phyloP scores from a whole-genome alignment of 2,797 vertebrate species.

The Gymnodraco acuticeps region DNA sequence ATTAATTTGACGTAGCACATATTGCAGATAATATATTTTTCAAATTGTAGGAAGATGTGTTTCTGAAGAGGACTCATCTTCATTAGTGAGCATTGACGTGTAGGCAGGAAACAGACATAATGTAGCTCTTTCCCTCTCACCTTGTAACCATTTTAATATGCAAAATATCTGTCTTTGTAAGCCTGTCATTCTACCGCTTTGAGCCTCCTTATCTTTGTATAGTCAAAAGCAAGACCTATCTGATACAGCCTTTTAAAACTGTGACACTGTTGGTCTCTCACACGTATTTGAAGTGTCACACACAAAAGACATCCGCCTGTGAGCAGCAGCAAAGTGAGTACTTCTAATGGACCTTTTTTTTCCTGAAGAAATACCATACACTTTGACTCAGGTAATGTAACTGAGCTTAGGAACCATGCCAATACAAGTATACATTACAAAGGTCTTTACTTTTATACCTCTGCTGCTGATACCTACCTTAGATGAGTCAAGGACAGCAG shows the following conservation, averaged over 20 bases:
- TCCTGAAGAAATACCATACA: constrained; percentile 30
- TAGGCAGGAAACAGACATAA: constrained; percentile 17
- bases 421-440: constrained; percentile 45
- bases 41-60: not conserved
- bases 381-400: constrained; percentile 49
- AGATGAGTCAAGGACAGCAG: constrained; percentile 44
- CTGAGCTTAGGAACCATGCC: constrained; percentile 34
- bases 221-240: constrained; percentile 48
- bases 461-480: constrained; percentile 42
- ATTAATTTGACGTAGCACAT: constrained; percentile 12
- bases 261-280: constrained; percentile 36
- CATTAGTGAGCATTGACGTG: constrained; percentile 12
- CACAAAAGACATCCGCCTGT: constrained; percentile 41
- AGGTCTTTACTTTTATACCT: constrained; percentile 41
- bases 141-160: constrained; percentile 43
- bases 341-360: constrained; percentile 47
- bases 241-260: constrained; percentile 44
- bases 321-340: constrained; percentile 54
- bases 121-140: constrained; percentile 3
- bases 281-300: constrained; percentile 51
- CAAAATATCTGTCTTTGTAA: constrained; percentile 33
- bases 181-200: constrained; percentile 27
- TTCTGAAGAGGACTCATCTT: not conserved
- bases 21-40: not conserved
- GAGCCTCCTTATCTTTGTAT: constrained; percentile 47